Conservation (phyloP, 2,113 vertebrate genomes). For the Periophthalmodon schlosseri region DNA sequence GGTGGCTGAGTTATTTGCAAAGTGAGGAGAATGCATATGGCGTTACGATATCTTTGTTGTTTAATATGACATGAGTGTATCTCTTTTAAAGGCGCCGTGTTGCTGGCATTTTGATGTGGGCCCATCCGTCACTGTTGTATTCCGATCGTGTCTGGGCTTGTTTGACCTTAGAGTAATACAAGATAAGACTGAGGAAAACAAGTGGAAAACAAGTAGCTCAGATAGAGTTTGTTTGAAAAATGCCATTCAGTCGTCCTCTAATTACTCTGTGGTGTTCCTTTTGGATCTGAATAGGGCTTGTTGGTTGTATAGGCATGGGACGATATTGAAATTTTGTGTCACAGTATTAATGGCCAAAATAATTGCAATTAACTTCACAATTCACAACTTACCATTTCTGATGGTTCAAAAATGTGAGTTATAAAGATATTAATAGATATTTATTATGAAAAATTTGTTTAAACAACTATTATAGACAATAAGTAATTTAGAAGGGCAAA, state of each 20-base stretch:
- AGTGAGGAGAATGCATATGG: conserved; percentile 64
- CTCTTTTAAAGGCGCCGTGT: conserved; percentile 14
- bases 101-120: background rate
- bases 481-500: background rate
- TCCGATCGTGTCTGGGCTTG: background rate
- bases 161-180: background rate
- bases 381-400: too few relatives aligned
- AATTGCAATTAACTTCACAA: too few relatives aligned
- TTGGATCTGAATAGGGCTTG: too few relatives aligned
- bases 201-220: background rate
- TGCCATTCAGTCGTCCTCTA: background rate
- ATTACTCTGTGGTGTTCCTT: background rate
- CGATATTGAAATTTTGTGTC: too few relatives aligned
- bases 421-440: too few relatives aligned
- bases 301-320: too few relatives aligned
- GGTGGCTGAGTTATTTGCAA: conserved; percentile 63
- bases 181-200: background rate
- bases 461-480: background rate
- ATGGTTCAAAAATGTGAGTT: too few relatives aligned
- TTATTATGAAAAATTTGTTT: too few relatives aligned
- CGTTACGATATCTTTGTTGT: conserved; percentile 45
- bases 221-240: background rate
- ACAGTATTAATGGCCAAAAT: too few relatives aligned
- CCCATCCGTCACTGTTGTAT: background rate
- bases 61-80: conserved; percentile 21